Base-by-base conservation (phyloP, 1,140 invertebrate genomes). In the Drosophila fuyamai region DNA sequence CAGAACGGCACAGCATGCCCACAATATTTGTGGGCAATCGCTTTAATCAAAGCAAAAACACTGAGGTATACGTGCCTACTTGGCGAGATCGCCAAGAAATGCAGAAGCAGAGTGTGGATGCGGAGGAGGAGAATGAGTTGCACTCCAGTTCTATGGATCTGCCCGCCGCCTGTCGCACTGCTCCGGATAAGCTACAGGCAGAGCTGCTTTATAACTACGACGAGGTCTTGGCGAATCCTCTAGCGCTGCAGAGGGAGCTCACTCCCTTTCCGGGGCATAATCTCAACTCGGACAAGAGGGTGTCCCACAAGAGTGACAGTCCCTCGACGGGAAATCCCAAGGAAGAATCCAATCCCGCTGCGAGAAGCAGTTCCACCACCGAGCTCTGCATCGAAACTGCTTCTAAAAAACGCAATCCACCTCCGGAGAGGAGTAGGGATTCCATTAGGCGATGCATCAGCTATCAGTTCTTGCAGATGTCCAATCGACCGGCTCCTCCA, bases 1-100 rank as follows among this genome's bases (percentile, higher is more conserved):
- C 77, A n/a, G 91, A 91, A 23, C 76, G 92, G 0, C 92, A 92
- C 62, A 92, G 92, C 54, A 92, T 92, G 89, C 94, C 94, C 13
- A 93, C 93, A 35, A 93, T 94, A 46, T 93, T 94, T 76, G 94
- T 94, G 43, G 94, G 93, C 13, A 94, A 94, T 84, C 93, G 93
- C 67, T 94, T 94, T 66, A 94, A 94, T 79, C 81, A 92, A 50
- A 93, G 91, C 56, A 92, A 92, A 43, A 90, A 94, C 35, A 94
- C 94, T 0, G 93, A 93, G 41, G 93, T 94, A 9, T 93, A 94
- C 83, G 94, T 94, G 63, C 94, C 94, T 32, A 85, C 84, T 1
- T 94, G 93, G 92, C 89, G 92, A 40, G 93, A 93, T 55, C 80
- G 91, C 0, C 76, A 86, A 10, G 84, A 91, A 2, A 75, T 79